Base-by-base conservation (phyloP, 2,113 vertebrate species). In the Haemorhous mexicanus region DNA sequence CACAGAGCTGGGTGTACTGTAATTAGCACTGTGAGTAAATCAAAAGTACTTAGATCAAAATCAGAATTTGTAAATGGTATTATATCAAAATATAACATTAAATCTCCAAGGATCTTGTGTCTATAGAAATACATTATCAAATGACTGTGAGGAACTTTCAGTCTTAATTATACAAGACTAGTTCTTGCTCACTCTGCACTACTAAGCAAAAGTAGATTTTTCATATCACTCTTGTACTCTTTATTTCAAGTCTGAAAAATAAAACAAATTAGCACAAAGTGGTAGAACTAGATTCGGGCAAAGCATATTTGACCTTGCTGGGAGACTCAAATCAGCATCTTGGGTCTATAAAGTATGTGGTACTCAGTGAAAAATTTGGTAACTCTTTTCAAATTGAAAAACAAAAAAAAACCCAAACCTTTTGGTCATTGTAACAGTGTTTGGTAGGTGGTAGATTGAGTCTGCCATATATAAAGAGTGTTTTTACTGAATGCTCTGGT, bases 381-480 rank as follows among this genome's bases (percentile, higher is more conserved):
- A 28, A 27, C 5, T 62, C 7, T 56, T 58, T 39, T 62, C 11
- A 68, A 72, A 50, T 69, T 28, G 3, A n/a, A 28, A 27, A 27
- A 5, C 1, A 16, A 32, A 27, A 43, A 43, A 16, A 59, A 3
- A 1, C 4, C 16, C 13, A 44, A 37, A 33, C 5, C 1, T 47
- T 23, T 21, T 47, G 11, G 26, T 26, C 21, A 32, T 27, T 62
- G 17, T 46, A 59, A 73, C 6, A 24, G 13, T 72, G 39, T 69
- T 61, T 21, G 9, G 24, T 37, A 64, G 56, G 27, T 37, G 3
- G 20, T 43, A 58, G 52, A 43, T 10, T 46, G 44, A 59, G 13
- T 39, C 19, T 56, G 24, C 41, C 11, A 4, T 13, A 22, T 21
- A 20, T 35, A 62, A 44, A 28, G 9, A 46, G 28, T 41, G 10